phyloP scores from a whole-genome alignment of 1,140 invertebrate genomes.

The Drosophila tristis region DNA sequence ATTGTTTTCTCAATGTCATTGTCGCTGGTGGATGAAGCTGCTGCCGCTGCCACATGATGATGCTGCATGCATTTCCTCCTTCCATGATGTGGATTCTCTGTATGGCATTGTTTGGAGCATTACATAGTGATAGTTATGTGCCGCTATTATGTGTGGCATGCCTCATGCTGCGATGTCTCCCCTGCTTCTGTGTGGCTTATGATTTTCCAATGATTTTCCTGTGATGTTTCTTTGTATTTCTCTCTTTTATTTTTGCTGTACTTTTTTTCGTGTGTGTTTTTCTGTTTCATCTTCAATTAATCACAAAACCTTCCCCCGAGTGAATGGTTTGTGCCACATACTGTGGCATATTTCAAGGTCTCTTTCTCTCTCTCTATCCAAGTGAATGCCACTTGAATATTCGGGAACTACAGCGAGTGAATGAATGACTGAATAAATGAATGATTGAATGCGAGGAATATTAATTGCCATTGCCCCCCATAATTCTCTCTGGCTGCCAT shows the following conservation, averaged over 20 bases:
- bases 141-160: slow-evolving; percentile 39
- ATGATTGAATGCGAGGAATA: slow-evolving; percentile 64
- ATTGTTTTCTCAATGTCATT: slow-evolving; percentile 56
- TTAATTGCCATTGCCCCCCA: slow-evolving; percentile 53
- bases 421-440: slow-evolving; percentile 40
- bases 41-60: slow-evolving; percentile 41
- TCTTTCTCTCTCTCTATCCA: neutral
- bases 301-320: slow-evolving; percentile 42
- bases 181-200: slow-evolving; percentile 17
- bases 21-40: slow-evolving; percentile 47
- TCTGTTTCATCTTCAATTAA: slow-evolving; percentile 77
- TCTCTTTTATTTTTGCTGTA: slow-evolving; percentile 1
- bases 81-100: slow-evolving; percentile 52
- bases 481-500: slow-evolving; percentile 32
- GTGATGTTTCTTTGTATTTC: slow-evolving; percentile 16
- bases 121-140: slow-evolving; percentile 50
- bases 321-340: slow-evolving; percentile 2
- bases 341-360: slow-evolving; percentile 55
- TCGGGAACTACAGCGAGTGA: slow-evolving; percentile 24
- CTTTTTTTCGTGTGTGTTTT: slow-evolving; percentile 6
- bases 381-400: slow-evolving; percentile 55
- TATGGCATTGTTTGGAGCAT: slow-evolving; percentile 57
- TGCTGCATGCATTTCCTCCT: slow-evolving; percentile 63
- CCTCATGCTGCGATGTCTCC: slow-evolving; percentile 32
- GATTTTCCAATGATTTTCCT: slow-evolving; percentile 34